Conservation (phyloP, 2,888 invertebrate genomes). For the Nomada fabriciana region DNA sequence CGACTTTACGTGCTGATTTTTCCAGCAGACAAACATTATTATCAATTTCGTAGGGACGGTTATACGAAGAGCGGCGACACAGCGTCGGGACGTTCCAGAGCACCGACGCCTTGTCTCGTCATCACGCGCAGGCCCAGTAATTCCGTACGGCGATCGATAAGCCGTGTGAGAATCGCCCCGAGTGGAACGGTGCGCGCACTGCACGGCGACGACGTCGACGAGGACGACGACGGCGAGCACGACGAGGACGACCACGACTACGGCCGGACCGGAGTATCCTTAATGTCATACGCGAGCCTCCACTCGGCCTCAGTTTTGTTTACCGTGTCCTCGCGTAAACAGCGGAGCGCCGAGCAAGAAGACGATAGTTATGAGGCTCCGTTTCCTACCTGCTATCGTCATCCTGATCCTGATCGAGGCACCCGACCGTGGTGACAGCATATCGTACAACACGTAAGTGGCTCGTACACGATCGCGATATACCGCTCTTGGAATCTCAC, state of each 20-base stretch:
- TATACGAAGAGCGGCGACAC: conserved; percentile 36
- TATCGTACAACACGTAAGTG: conserved; percentile 81
- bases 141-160: conserved; percentile 55
- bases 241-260: conserved; percentile 46
- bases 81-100: conserved; percentile 19
- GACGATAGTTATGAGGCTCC: conserved; percentile 75
- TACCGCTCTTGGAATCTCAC: background rate
- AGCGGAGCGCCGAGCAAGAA: conserved; percentile 54
- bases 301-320: conserved; percentile 68
- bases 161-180: background rate
- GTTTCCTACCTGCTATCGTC: conserved; percentile 71
- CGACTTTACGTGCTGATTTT: background rate
- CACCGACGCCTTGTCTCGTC: background rate
- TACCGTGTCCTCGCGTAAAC: conserved; percentile 69
- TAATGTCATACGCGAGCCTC: conserved; percentile 69
- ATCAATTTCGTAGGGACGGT: conserved; percentile 40
- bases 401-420: conserved; percentile 76
- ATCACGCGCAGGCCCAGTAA: conserved; percentile 55
- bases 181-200: conserved; percentile 57
- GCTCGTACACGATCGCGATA: background rate
- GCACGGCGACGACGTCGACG: conserved; percentile 57
- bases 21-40: conserved; percentile 48
- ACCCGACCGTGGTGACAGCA: conserved; percentile 75
- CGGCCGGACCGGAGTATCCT: conserved; percentile 59
- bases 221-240: conserved; percentile 41